phyloP scores from a whole-genome alignment of 2,797 vertebrate species.

The Crocodylus rhombifer region DNA sequence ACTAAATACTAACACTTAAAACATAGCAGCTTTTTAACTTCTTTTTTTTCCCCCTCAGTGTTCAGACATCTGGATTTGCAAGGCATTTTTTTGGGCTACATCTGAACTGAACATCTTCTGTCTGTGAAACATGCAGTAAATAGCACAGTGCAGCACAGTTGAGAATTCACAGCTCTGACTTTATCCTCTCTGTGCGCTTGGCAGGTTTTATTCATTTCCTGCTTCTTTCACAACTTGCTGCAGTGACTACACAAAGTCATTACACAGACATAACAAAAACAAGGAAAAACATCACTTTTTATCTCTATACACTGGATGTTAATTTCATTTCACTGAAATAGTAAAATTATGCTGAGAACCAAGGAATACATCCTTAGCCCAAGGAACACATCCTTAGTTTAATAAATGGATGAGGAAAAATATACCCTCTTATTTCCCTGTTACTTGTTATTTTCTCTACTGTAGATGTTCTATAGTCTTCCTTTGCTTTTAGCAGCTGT shows the following conservation, averaged over 20 bases:
- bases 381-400: conserved; percentile 19
- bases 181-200: neutral
- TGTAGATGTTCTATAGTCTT: neutral
- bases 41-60: neutral
- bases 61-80: conserved; percentile 40
- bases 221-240: conserved; percentile 42
- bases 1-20: conserved; percentile 13
- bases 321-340: conserved; percentile 34
- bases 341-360: conserved; percentile 21
- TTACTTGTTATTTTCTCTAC: neutral
- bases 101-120: conserved; percentile 22
- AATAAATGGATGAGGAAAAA: conserved; percentile 5
- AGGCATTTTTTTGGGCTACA: conserved; percentile 19
- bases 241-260: conserved; percentile 47
- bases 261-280: conserved; percentile 8
- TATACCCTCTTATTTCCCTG: neutral
- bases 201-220: conserved; percentile 57
- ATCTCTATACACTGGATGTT: neutral
- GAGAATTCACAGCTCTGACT: conserved; percentile 46
- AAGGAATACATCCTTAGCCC: conserved; percentile 28
- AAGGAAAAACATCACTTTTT: neutral
- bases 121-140: conserved; percentile 20
- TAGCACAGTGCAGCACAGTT: neutral
- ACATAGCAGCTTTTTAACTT: neutral
- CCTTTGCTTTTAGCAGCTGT: neutral